A percentile compares a stretch with the other conserved stretches of the same genome.
Conservation (phyloP, 2,113 vertebrate genomes). For the Leptodactylus fuscus region DNA sequence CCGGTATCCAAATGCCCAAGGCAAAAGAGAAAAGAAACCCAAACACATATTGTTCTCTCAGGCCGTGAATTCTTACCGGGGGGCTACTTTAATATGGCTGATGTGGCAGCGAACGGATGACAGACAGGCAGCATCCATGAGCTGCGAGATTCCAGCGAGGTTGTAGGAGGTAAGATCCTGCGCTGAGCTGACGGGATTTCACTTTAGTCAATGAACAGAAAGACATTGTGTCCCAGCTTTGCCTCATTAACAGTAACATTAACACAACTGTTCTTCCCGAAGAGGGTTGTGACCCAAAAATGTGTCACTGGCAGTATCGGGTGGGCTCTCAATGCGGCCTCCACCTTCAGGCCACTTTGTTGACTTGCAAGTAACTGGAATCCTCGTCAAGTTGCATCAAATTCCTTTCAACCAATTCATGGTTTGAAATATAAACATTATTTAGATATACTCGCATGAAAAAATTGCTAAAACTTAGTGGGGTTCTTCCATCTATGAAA, state of each 20-base stretch:
- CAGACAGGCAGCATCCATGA: neutral
- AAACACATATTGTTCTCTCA: constrained; percentile 17
- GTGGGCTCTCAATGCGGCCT: neutral
- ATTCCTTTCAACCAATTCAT: neutral
- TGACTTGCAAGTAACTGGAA: neutral
- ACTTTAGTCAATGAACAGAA: constrained; percentile 6
- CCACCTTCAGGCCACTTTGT: neutral
- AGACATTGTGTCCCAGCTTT: neutral
- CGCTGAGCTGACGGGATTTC: neutral
- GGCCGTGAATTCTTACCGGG: neutral
- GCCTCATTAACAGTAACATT: constrained; percentile 24
- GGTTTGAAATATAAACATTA: too few species aligned
- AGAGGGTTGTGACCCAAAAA: constrained; percentile 19
- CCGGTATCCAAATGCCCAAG: neutral
- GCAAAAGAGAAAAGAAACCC: constrained; percentile 21
- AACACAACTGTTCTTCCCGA: neutral
- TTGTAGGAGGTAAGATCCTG: constrained; percentile 12
- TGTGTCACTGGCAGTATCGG: neutral
- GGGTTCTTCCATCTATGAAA: too few species aligned
- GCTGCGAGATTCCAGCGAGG: constrained; percentile 11
- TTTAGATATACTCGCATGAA: too few species aligned
- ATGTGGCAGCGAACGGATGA: constrained; percentile 10
- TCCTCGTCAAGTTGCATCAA: neutral
- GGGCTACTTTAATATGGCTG: neutral
- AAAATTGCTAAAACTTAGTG: too few species aligned